Evolutionary conservation across 2,797 vertebrate genomes (phyloP).

Genomic region (Corythornis leucogaster): DNA sequence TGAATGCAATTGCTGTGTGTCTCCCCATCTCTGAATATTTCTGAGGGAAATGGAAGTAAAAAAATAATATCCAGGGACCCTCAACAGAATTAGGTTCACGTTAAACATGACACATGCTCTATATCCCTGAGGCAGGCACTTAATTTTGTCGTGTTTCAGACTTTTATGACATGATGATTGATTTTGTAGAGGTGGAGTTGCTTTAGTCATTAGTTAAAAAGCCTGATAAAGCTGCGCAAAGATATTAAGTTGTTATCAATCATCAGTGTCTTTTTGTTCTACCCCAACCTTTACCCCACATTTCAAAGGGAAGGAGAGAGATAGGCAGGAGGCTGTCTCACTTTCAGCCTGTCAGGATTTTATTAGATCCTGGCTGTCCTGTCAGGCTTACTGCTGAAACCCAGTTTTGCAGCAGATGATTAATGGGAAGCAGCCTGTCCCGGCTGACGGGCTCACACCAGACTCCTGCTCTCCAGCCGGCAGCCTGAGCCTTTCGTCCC

Average conservation of each 20-base stretch:
- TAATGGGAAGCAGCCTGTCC: background rate
- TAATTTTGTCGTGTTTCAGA: slow-evolving; percentile 46
- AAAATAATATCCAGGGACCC: slow-evolving; percentile 15
- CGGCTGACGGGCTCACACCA: background rate
- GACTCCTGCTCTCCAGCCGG: background rate
- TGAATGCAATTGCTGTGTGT: background rate
- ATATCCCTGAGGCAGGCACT: slow-evolving; percentile 36
- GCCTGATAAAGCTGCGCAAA: slow-evolving; percentile 48
- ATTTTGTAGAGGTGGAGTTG: slow-evolving; percentile 55
- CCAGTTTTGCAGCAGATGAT: background rate
- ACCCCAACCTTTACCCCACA: background rate
- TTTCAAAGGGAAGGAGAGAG: background rate
- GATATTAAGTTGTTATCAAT: slow-evolving; percentile 60
- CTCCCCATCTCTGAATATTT: background rate
- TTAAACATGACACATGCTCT: slow-evolving; percentile 30
- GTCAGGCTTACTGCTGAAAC: background rate
- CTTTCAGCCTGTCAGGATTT: background rate
- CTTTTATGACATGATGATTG: slow-evolving; percentile 62
- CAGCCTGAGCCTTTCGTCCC: background rate
- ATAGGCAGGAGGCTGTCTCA: slow-evolving; percentile 11
- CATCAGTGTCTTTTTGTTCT: slow-evolving; percentile 50
- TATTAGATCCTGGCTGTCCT: background rate
- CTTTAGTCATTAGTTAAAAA: slow-evolving; percentile 60
- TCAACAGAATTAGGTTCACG: slow-evolving; percentile 30
- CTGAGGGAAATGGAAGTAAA: slow-evolving; percentile 12